These are phyloP conservation scores for Dinothrombium tinctorium DNA, from an alignment of 1,140 invertebrate genomes.

Conservation along the genomic window DNA sequence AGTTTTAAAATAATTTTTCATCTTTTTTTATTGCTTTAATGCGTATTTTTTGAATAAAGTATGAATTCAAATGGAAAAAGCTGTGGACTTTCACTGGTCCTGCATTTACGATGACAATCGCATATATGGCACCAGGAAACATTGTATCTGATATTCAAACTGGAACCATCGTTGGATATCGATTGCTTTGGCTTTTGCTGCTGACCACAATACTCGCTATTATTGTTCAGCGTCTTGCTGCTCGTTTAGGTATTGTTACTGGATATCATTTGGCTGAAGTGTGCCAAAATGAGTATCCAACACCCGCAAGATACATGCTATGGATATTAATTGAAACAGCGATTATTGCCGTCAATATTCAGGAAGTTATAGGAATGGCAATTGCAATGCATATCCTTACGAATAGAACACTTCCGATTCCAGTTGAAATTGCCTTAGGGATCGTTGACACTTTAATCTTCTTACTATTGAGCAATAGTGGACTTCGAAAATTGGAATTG, in stretches of 20 bases:
- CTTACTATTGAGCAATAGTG: conserved; percentile 69
- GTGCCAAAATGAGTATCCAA: conserved; percentile 52
- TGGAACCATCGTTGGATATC: conserved; percentile 51
- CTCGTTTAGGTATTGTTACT: conserved; percentile 50
- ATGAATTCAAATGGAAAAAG: conserved; percentile 52
- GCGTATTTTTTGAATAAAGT: conserved; percentile 20
- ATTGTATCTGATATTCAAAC: conserved; percentile 76
- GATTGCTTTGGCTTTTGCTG: conserved; percentile 70
- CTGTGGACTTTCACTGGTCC: conserved; percentile 80
- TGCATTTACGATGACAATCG: conserved; percentile 76
- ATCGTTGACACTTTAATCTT: conserved; percentile 81
- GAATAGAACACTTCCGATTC: conserved; percentile 49
- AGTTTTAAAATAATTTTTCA: no score
- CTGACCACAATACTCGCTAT: conserved; percentile 59
- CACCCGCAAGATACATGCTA: conserved; percentile 47
- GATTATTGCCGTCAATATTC: conserved; percentile 82
- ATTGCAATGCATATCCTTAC: conserved; percentile 72
- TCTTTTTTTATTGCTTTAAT: neutral
- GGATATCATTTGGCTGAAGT: conserved; percentile 60
- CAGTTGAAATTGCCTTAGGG: conserved; percentile 63
- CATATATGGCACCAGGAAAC: conserved; percentile 77
- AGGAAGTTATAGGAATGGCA: conserved; percentile 72
- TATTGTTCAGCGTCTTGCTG: conserved; percentile 58
- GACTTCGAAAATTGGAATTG: conserved; percentile 60
- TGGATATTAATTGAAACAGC: conserved; percentile 90